Evolutionary conservation across 2,113 vertebrate species (phyloP), one percentile per base, ranked within the genome.

Genomic region (Rhodinocichla rosea): DNA sequence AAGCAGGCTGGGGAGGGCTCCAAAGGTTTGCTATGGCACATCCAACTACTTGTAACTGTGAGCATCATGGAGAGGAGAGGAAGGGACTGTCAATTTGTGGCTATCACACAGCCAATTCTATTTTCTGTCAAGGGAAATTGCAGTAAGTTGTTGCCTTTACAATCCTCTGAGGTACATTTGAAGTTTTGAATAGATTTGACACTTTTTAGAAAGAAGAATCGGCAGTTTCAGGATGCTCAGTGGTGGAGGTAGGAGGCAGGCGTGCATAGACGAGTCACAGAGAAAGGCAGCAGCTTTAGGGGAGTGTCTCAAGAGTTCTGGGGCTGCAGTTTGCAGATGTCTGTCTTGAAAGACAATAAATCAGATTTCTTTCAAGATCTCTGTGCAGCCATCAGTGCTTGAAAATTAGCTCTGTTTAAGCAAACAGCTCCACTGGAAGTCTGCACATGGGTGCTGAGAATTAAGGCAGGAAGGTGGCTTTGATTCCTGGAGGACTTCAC

Each of bases 41-140:
- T 96, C 83, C 91, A 82, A 5, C 79, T 60, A 39, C 94, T 96
- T 97, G 82, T 65, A 92, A 84, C 89, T 83, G 80, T 81, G 93
- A 95, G 96, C 97, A 98, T 97, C 97, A 97, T 87, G 83, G 94
- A 97, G 97, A 95, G 97, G 98, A 98, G 97, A 97, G 98, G 98
- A 98, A 98, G 98, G 98, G 98, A 91, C 98, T 98, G 93, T 97
- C 97, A 97, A 96, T 96, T 83, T 75, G 95, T 95, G 98, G 92
- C 96, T 97, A 93, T 97, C 90, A 95, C 96, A 91, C 93, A 76
- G 14, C 70, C 76, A 69, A 14, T 79, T 95, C 89, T 95, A 93
- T 35, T 96, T 89, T 94, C 57, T 93, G 69, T 95, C 92, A 85
- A 77, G 89, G 57, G 89, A 88, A 93, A 74, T 52, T 79, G 95